phyloP scores from a whole-genome alignment of 2,113 vertebrate genomes.

The Phaetusa simplex region DNA sequence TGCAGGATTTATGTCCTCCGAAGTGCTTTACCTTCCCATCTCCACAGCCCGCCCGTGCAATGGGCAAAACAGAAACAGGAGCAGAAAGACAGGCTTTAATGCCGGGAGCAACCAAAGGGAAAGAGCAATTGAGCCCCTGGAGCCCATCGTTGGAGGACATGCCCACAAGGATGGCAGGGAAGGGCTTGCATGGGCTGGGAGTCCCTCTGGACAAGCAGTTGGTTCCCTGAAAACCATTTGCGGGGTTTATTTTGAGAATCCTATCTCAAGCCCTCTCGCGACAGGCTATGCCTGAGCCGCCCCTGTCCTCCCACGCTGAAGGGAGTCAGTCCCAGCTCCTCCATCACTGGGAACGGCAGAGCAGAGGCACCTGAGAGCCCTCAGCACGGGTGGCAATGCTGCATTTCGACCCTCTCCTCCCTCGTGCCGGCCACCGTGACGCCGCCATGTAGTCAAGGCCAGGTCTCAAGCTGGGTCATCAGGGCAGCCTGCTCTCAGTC shows the following conservation, averaged over 20 bases:
- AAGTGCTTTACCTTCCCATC: not conserved
- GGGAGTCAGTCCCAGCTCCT: not conserved
- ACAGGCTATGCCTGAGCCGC: not conserved
- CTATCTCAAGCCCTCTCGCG: not conserved
- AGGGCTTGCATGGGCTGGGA: not conserved
- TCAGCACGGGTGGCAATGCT: rapidly evolving
- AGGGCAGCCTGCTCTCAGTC: not conserved
- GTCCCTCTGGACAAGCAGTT: not conserved
- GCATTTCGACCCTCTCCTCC: not conserved
- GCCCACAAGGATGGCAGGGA: not conserved
- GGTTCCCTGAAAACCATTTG: not conserved
- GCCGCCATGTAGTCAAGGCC: not conserved
- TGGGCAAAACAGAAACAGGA: not conserved
- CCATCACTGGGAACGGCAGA: not conserved
- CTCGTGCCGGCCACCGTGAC: rapidly evolving
- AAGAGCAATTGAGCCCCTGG: not conserved
- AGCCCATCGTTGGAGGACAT: not conserved
- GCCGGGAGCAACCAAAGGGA: not conserved
- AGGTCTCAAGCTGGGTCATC: not conserved
- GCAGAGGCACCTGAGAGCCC: not conserved
- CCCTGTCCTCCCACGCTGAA: not conserved
- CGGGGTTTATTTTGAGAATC: not conserved
- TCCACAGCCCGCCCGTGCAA: not conserved
- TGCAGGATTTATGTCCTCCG: not conserved
- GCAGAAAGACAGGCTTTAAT: not conserved